Evolutionary conservation across 2,888 invertebrate species (phyloP), one percentile per base, ranked within the genome.

Genomic region (Drosophila seclusa): DNA sequence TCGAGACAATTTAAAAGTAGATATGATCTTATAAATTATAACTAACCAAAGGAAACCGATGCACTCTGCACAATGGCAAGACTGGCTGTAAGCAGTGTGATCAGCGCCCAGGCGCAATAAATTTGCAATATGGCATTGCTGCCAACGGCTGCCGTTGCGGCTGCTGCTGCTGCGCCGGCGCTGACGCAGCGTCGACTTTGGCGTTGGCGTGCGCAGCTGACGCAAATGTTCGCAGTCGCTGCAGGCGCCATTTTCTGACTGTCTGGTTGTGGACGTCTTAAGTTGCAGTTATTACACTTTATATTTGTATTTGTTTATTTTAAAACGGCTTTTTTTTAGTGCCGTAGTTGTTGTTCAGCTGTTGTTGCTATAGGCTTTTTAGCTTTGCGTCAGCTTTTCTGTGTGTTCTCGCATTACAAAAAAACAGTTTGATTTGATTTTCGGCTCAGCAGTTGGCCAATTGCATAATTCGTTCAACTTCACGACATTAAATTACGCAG

Each of bases 11-110:
- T 11, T 6, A 29, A 38, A 38, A 38, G 29, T 38, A 55, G 29
- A 29, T 29, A 38, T 54, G 18, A 54, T 24, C 24, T 36, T 36
- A 34, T 50, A 31, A n/a, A 21, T 27, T 18, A 10, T 10, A 40
- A 91, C 92, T 89, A 88, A 93, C 93, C 93, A 80, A 92, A 91
- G 75, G 92, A 91, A 68, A 93, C 90, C 58, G 93, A 88, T 68
- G 92, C 92, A 83, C 92, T 90, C 83, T 90, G 90, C 68, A 91
- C 91, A 60, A 84, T 73, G 72, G 80, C 82, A 60, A 81, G 82
- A 72, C 89, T 86, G 87, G 82, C 87, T 34, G 73, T 78, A 76
- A 92, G 78, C 76, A 92, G 77, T 57, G 88, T 82, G 72, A 92
- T 68, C 48, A 90, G 59, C 68, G 87, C 82, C 87, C 90, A 90